Conservation (phyloP, 1,140 invertebrate genomes). For the Drosophila suzukii region DNA sequence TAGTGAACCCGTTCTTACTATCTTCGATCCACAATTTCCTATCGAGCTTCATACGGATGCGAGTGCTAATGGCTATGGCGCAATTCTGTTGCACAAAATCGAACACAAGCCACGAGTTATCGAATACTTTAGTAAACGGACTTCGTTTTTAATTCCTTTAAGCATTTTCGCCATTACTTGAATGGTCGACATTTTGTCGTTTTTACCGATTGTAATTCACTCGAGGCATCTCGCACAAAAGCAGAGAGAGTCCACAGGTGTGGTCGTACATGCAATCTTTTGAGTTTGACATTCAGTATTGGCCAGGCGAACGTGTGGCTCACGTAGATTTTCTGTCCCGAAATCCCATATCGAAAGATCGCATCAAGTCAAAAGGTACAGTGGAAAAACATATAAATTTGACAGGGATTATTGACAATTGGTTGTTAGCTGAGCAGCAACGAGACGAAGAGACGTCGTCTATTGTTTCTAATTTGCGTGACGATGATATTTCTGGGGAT, state of each 20-base stretch:
- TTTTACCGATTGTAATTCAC: too few relatives aligned
- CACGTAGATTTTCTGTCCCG: not conserved
- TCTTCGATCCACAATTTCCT: not conserved
- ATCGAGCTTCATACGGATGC: not conserved
- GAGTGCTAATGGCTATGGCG: conserved; percentile 3
- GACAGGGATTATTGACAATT: too few relatives aligned
- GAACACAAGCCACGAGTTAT: not conserved
- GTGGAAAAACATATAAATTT: too few relatives aligned
- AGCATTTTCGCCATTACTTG: conserved; percentile 5
- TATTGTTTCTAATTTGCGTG: not conserved
- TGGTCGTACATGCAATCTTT: conserved; percentile 3
- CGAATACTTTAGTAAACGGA: not conserved
- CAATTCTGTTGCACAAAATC: not conserved
- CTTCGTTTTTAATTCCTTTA: not conserved
- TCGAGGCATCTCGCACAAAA: too few relatives aligned
- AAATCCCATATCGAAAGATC: too few relatives aligned
- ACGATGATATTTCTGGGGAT: not conserved
- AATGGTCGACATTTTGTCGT: not conserved
- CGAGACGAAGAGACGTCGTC: too few relatives aligned
- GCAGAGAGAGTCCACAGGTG: not conserved
- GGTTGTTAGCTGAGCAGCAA: not conserved
- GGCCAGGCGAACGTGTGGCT: not conserved
- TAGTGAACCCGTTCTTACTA: not conserved
- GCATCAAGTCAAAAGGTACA: too few relatives aligned
- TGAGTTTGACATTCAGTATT: conserved; percentile 3